Evolutionary conservation across 2,113 vertebrate genomes (phyloP).

Genomic region (Hystrix cristata): DNA sequence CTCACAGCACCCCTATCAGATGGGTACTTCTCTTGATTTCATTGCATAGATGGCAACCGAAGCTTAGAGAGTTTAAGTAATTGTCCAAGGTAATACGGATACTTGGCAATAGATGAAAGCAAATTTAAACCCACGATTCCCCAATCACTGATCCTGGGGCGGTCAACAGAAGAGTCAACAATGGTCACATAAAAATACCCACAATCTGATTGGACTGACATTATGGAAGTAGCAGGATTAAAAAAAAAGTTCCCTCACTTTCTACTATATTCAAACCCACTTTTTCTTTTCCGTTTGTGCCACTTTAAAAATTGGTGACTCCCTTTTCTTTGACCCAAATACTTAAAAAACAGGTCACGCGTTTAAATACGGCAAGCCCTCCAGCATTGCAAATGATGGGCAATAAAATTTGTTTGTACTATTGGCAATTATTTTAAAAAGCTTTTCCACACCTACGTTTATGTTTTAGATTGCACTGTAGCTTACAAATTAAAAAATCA

Average conservation of each 20-base stretch:
- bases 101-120: not conserved
- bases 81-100: not conserved
- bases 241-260: not conserved
- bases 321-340: constrained; percentile 81
- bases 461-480: not conserved
- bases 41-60: not conserved
- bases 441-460: constrained; percentile 37
- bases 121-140: not conserved
- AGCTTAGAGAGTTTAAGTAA: not conserved
- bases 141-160: not conserved
- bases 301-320: constrained; percentile 66
- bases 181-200: not conserved
- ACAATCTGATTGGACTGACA: not conserved
- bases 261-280: not conserved
- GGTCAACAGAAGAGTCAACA: not conserved
- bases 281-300: constrained; percentile 63
- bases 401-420: constrained; percentile 63
- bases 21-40: not conserved
- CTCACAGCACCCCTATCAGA: not conserved
- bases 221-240: not conserved
- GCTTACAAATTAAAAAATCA: not conserved
- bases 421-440: constrained; percentile 12
- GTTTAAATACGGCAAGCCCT: constrained; percentile 81
- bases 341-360: constrained; percentile 78
- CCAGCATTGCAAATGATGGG: constrained; percentile 72